phyloP scores from a whole-genome alignment of 1,140 invertebrate genomes.

The Bombyx mori region DNA sequence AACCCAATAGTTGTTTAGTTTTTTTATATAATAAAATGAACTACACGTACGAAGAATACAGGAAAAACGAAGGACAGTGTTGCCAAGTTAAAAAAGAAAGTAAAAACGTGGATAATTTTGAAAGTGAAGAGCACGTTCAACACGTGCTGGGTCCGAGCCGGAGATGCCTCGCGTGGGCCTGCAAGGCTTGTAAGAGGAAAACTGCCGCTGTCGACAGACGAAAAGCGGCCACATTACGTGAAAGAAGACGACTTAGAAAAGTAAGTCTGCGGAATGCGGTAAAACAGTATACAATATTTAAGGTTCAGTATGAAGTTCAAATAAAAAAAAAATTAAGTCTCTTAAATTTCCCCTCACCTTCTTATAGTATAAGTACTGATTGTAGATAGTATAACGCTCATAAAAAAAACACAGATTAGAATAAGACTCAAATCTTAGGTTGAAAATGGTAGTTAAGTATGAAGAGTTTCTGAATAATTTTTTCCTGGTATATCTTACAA shows the following conservation, averaged over 20 bases:
- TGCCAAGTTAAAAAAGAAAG: conserved; percentile 46
- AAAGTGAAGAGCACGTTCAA: conserved; percentile 47
- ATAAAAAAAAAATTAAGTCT: too few species aligned
- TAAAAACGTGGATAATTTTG: conserved; percentile 24
- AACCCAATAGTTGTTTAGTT: too few species aligned
- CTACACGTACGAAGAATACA: conserved; percentile 25
- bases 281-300: too few species aligned
- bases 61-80: conserved; percentile 21
- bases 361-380: too few species aligned
- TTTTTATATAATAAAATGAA: conserved; percentile 19
- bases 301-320: too few species aligned
- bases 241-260: conserved; percentile 92
- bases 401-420: too few species aligned
- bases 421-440: too few species aligned
- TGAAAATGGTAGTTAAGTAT: too few species aligned
- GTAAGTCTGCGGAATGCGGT: conserved; percentile 62
- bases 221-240: conserved; percentile 96
- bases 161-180: conserved; percentile 93
- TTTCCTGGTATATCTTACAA: too few species aligned
- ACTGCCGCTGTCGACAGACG: conserved; percentile 93
- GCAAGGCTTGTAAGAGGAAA: conserved; percentile 96
- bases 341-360: too few species aligned
- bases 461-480: too few species aligned
- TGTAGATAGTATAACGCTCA: too few species aligned
- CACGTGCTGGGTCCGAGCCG: conserved; percentile 73